A percentile compares a stretch with the other conserved stretches of the same genome.
Evolutionary conservation across 2,888 invertebrate species (phyloP).

Genomic region (Trichacis sp.): DNA sequence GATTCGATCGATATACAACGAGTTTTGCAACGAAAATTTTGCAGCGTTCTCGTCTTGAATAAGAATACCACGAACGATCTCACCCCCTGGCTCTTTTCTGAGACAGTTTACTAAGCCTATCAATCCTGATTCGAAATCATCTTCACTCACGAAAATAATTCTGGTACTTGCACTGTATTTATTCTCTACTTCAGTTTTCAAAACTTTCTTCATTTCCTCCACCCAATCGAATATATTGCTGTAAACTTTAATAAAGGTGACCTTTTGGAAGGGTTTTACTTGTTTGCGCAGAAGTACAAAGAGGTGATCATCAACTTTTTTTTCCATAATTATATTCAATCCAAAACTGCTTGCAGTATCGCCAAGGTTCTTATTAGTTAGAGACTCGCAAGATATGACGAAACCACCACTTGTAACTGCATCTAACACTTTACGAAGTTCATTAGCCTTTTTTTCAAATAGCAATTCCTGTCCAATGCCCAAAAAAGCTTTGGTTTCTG

Average conservation of each 20-base stretch:
- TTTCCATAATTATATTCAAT: conserved; percentile 54
- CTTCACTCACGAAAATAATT: no score
- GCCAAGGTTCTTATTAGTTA: conserved; percentile 8
- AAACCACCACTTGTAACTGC: conserved; percentile 52
- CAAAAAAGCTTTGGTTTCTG: conserved; percentile 71
- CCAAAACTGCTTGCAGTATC: conserved; percentile 16
- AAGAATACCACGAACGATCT: no score
- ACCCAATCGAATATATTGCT: no score
- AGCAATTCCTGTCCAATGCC: conserved; percentile 72
- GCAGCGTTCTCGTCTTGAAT: no score
- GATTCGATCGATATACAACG: conserved; percentile 77
- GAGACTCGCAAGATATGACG: conserved; percentile 52
- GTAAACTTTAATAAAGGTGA: conserved; percentile 48
- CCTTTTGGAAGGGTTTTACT: conserved; percentile 51
- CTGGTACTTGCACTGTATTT: no score
- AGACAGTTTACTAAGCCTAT: no score
- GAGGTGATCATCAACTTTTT: conserved; percentile 40
- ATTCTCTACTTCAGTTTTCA: no score
- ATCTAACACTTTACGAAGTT: conserved; percentile 24
- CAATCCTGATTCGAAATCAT: no score
- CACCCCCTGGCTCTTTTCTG: no score
- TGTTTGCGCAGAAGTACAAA: conserved; percentile 49
- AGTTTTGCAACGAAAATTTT: no score
- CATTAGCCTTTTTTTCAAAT: conserved; percentile 45
- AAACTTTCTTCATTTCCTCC: no score